Evolutionary conservation across 2,797 vertebrate species (phyloP).

Genomic region (Chloroceryle inda): DNA sequence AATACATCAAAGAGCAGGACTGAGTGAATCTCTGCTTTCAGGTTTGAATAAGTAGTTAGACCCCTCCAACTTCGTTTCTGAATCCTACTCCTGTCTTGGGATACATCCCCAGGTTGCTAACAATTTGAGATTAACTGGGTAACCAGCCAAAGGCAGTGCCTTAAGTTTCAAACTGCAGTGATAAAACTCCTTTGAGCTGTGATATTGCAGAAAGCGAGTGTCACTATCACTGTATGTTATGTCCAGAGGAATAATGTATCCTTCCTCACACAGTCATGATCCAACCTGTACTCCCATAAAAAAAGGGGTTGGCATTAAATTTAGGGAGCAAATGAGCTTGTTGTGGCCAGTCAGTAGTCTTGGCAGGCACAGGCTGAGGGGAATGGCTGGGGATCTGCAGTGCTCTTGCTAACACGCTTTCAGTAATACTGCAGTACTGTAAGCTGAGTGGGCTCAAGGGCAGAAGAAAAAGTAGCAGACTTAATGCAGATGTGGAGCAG

Average conservation of each 20-base stretch:
- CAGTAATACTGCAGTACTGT: fast-evolving
- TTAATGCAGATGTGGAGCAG: not conserved
- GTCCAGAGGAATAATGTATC: not conserved
- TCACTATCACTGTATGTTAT: not conserved
- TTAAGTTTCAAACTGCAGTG: not conserved
- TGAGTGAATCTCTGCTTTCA: not conserved
- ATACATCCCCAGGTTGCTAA: not conserved
- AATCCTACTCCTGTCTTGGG: not conserved
- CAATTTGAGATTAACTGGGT: not conserved
- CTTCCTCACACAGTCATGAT: not conserved
- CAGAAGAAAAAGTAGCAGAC: not conserved
- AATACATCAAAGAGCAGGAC: not conserved
- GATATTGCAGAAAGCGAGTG: not conserved
- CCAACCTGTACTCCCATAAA: not conserved
- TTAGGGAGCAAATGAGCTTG: not conserved
- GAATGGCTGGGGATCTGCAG: fast-evolving
- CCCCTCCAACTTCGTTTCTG: not conserved
- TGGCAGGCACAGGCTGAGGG: not conserved
- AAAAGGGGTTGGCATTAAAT: not conserved
- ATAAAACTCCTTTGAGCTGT: not conserved
- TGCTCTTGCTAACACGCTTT: fast-evolving
- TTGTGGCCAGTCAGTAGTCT: fast-evolving
- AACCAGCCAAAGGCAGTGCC: not conserved
- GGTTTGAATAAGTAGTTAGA: not conserved
- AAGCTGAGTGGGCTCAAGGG: not conserved